These are phyloP conservation scores for Callocephalon fimbriatum DNA, from an alignment of 2,113 vertebrate species.

Conservation along the genomic window DNA sequence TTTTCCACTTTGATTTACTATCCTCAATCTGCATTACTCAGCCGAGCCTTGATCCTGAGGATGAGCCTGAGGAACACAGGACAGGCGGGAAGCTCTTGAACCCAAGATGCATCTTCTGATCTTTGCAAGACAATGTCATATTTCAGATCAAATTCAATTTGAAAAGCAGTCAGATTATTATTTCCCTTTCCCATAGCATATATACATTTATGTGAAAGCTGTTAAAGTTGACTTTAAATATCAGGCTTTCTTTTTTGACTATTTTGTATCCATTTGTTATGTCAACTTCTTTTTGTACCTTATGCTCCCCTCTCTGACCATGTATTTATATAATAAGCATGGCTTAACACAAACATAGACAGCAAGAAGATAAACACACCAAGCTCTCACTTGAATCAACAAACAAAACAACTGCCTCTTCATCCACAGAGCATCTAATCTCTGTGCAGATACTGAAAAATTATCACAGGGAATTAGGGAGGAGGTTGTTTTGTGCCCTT, in stretches of 20 bases:
- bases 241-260: neutral
- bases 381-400: neutral
- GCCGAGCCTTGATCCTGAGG: neutral
- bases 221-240: neutral
- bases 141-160: neutral
- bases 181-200: neutral
- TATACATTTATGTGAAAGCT: neutral
- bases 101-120: neutral
- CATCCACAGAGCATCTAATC: neutral
- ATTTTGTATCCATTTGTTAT: neutral
- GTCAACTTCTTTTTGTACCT: neutral
- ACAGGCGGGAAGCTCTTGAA: neutral
- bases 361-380: neutral
- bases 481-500: neutral
- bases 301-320: neutral
- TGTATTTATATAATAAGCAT: rapidly evolving
- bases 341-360: neutral
- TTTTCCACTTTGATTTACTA: neutral
- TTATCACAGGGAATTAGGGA: neutral
- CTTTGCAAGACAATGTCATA: neutral
- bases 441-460: neutral
- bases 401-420: neutral
- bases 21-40: neutral
- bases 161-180: neutral
- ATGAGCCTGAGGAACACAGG: neutral